Percentiles rank a stretch among this genome's conserved stretches.
Evolutionary conservation across 2,113 vertebrate species (phyloP).

Genomic region (Himantopus leucocephalus): DNA sequence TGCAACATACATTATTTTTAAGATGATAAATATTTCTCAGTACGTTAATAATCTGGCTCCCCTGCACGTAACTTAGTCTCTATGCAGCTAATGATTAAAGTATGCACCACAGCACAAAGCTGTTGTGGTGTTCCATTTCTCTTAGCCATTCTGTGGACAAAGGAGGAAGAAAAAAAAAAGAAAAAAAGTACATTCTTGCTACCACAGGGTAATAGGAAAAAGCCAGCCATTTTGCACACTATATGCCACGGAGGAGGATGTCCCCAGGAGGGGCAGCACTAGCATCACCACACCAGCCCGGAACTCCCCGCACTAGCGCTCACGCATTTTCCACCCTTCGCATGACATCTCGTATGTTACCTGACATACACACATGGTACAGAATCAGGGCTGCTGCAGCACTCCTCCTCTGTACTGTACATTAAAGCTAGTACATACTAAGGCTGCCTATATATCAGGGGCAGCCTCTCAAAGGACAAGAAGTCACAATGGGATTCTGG

Average conservation of each 20-base stretch:
- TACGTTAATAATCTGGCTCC: neutral
- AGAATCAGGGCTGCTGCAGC: neutral
- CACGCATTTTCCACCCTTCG: fast-evolving
- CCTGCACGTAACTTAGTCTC: neutral
- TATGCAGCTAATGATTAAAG: neutral
- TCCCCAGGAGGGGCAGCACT: neutral
- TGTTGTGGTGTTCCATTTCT: neutral
- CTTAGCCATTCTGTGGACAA: neutral
- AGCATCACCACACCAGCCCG: neutral
- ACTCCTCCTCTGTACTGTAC: neutral
- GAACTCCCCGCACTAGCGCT: neutral
- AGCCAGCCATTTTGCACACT: neutral
- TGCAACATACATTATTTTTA: neutral
- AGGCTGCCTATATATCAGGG: neutral
- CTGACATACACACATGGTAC: fast-evolving
- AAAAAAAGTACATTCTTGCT: neutral
- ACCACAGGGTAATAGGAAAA: too few relatives aligned
- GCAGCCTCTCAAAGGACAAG: neutral
- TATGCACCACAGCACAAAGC: neutral
- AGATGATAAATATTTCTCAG: neutral
- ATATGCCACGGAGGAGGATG: neutral
- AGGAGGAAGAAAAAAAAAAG: neutral
- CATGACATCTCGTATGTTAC: fast-evolving
- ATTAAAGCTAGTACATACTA: neutral
- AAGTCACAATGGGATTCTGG: neutral